Percentiles rank a stretch among this genome's conserved stretches.
Evolutionary conservation across 2,113 vertebrate genomes (phyloP).

Genomic region (Arizona elegans): DNA sequence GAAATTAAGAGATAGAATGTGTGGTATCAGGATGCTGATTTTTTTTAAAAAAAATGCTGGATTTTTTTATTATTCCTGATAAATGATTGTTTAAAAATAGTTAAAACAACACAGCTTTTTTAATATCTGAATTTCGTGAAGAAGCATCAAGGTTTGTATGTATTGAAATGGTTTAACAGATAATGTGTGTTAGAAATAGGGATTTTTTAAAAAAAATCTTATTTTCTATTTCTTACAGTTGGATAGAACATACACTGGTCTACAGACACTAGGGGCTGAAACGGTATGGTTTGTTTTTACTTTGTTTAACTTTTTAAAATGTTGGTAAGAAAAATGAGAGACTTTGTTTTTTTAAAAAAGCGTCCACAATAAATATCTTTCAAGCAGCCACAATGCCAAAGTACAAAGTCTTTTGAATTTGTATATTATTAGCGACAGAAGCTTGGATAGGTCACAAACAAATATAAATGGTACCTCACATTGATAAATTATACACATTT

Average conservation of each 20-base stretch:
- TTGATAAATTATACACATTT: neutral
- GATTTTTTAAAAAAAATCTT: neutral
- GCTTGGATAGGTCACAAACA: neutral
- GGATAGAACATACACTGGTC: constrained; percentile 96
- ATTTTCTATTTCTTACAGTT: constrained; percentile 71
- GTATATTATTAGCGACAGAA: neutral
- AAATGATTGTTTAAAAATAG: neutral
- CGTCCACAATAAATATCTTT: neutral
- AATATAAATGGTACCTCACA: neutral
- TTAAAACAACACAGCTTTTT: neutral
- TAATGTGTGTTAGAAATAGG: neutral
- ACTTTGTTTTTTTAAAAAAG: neutral
- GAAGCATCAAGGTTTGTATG: neutral
- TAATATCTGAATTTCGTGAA: neutral
- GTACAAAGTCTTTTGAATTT: neutral
- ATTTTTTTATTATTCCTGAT: neutral
- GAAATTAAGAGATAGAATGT: neutral
- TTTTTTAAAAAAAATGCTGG: neutral
- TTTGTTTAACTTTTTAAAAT: neutral
- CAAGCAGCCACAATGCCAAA: neutral
- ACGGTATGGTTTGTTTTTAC: constrained; percentile 77
- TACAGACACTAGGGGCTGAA: constrained; percentile 96
- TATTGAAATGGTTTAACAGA: neutral
- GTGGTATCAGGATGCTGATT: neutral
- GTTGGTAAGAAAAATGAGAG: neutral